Evolutionary conservation across 2,888 invertebrate genomes (phyloP), one percentile per base, ranked within the genome.

Genomic region (Helleia helle): DNA sequence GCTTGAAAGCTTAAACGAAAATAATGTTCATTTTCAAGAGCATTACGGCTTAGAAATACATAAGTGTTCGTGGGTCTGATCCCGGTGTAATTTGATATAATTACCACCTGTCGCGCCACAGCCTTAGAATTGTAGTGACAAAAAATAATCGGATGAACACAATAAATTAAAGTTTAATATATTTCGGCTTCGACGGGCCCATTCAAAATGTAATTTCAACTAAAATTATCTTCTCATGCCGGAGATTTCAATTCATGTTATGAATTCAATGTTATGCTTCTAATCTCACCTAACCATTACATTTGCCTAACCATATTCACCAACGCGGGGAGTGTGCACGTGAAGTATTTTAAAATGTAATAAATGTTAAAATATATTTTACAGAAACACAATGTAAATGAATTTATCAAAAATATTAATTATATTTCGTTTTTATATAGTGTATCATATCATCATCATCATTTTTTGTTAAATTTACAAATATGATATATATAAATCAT

Each of bases 61-160:
- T 34, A 22, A 18, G 18, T 22, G 17, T 34, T 34, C 11, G 34
- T 34, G 18, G 22, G 34, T 17, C 22, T 34, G 17, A 42, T 47
- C 47, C 54, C 49, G 51, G 52, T 48, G 69, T 71, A 71, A 73
- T 73, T 66, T 62, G 62, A 75, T 68, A 72, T 59, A 64, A 62
- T 58, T 61, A 55, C 67, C 76, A 71, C 65, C 72, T 66, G 69
- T 58, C 55, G 57, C 50, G 59, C 18, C 52, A 50, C 62, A 63
- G 69, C 64, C 63, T 57, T 48, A 41, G 59, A 65, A 65, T 68
- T 66, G 65, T 61, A 54, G 52, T 47, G 42, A 52, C 62, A 71
- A 71, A 74, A 77, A 64, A 51, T 36, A 48, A 51, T 54, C 36
- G 48, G 50, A 55, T 46, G 56, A 61, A 55, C 54, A 58, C 57